These are phyloP conservation scores for Tillus elongatus DNA, from an alignment of 2,888 invertebrate genomes.

Conservation along the genomic window DNA sequence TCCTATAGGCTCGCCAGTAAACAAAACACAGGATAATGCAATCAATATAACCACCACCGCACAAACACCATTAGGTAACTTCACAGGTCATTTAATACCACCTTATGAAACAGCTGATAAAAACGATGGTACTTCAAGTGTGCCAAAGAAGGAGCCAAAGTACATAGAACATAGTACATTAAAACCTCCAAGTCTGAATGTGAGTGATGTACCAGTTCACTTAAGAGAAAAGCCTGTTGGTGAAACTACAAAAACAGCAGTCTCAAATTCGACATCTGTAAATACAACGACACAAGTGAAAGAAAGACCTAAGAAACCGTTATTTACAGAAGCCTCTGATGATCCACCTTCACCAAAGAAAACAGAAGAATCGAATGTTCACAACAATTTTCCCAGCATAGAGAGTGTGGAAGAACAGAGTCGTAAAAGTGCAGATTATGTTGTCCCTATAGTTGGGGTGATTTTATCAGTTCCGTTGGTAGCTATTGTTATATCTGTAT, in stretches of 20 bases:
- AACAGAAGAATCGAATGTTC: not conserved
- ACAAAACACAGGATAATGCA: too few species aligned
- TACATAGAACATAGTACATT: too few species aligned
- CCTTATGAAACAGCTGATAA: conserved; percentile 18
- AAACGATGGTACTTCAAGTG: conserved; percentile 24
- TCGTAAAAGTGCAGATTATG: conserved; percentile 48
- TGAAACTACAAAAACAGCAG: conserved; percentile 17
- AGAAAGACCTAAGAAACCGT: conserved; percentile 16
- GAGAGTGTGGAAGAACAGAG: conserved; percentile 24
- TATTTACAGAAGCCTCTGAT: conserved; percentile 18
- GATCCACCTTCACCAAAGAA: conserved; percentile 7
- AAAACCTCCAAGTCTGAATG: conserved; percentile 14
- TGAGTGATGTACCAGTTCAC: conserved; percentile 5
- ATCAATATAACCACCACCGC: too few species aligned
- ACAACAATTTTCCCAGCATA: conserved; percentile 29
- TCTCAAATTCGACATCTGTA: conserved; percentile 34
- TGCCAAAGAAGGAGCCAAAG: conserved; percentile 31
- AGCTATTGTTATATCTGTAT: conserved; percentile 56
- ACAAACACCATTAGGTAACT: too few species aligned
- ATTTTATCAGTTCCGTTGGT: conserved; percentile 68
- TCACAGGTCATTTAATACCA: too few species aligned
- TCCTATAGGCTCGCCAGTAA: too few species aligned
- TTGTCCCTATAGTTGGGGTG: conserved; percentile 65
- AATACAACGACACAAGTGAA: conserved; percentile 11
- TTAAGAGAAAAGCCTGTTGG: conserved; percentile 6